Base-by-base conservation (phyloP, 2,888 invertebrate species). In the Agriotes lineatus region DNA sequence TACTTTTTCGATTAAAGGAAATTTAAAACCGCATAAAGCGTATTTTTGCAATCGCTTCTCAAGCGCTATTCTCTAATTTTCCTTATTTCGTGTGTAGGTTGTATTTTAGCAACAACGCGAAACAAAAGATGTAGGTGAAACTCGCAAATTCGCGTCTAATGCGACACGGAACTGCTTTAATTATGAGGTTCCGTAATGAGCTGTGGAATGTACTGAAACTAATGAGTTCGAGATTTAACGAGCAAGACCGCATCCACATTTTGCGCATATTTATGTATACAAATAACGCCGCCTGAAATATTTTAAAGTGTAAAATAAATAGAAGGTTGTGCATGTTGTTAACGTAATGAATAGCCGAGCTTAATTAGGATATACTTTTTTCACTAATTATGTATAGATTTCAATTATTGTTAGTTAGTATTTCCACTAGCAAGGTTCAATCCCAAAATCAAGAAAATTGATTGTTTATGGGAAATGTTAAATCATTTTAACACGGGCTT, bases 121-220 rank as follows among this genome's bases (percentile, higher is more conserved):
- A 25, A 63, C 44, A 67, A 58, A 67, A 66, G 66, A 52, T 45
- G 35, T 56, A 50, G 56, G 56, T 68, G 66, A 63, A 58, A 57
- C 57, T 65, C 64, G 67, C 71, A 74, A 72, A 72, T 67, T 72
- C 69, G 63, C 59, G 44, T 45, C 66, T 69, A 73, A 73, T 67
- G 67, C 62, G 62, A 73, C 72, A 72, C 72, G 67, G 56, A 73
- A 69, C 73, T 64, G 69, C 68, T 71, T 73, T 74, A 74, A 74
- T 74, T 74, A 74, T 72, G 72, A 69, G 73, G 69, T 73, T 67
- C 67, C 69, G 69, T 73, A 74, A 74, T 73, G 74, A 73, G 69
- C 72, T 68, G 71, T 71, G 71, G 72, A 72, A 74, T 73, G 71
- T 70, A 73, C 72, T 71, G 67, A 68, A 74, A 73, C 69, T 74